phyloP scores from a whole-genome alignment of 1,140 invertebrate genomes.

The Maconellicoccus hirsutus region DNA sequence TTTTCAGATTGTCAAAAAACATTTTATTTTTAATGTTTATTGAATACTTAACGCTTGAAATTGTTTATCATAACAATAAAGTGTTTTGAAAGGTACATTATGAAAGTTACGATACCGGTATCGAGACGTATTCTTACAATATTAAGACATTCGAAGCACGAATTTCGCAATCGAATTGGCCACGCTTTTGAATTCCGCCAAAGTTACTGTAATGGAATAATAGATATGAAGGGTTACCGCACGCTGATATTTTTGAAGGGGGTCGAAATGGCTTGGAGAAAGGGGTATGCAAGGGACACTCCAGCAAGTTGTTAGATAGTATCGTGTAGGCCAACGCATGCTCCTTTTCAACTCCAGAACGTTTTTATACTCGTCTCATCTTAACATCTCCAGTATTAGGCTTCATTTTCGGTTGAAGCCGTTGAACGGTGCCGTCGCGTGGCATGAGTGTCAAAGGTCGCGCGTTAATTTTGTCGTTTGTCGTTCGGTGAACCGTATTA shows the following conservation, averaged over 20 bases:
- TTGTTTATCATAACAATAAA: constrained; percentile 15
- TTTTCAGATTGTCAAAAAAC: too few species aligned
- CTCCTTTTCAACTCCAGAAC: constrained; percentile 15
- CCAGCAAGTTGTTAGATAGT: constrained; percentile 22
- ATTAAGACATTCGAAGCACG: constrained; percentile 18
- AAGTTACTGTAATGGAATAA: constrained; percentile 18
- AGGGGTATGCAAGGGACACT: not conserved
- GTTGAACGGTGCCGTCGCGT: constrained; percentile 15
- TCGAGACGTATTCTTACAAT: not conserved
- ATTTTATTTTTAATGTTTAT: too few species aligned
- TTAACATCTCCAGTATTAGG: constrained; percentile 19
- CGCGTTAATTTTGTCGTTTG: constrained; percentile 9
- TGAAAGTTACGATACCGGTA: not conserved
- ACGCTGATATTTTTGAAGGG: not conserved
- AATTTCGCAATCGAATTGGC: constrained; percentile 15
- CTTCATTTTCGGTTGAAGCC: constrained; percentile 16
- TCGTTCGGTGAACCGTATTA: constrained; percentile 1
- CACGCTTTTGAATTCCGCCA: constrained; percentile 15
- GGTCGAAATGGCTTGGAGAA: not conserved
- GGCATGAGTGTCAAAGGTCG: constrained; percentile 21
- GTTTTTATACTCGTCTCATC: constrained; percentile 15
- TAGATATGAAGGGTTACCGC: constrained; percentile 17
- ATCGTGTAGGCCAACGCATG: constrained; percentile 17
- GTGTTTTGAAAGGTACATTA: constrained; percentile 13
- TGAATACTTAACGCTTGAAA: too few species aligned